Base-by-base conservation (phyloP, 2,888 invertebrate species). In the Drosophila picticornis region DNA sequence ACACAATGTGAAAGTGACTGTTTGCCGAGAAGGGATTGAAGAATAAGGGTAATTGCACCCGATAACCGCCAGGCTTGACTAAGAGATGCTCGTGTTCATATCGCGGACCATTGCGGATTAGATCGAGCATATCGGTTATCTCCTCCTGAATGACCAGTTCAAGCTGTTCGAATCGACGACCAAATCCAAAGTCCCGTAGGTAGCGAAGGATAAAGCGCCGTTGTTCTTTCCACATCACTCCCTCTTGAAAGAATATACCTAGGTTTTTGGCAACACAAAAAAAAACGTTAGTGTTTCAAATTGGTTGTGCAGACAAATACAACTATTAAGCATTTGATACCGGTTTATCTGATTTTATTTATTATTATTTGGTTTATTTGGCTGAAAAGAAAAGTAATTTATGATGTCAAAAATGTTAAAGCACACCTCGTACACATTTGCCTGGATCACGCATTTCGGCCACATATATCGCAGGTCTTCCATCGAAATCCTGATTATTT, bases 201-300 rank as follows among this genome's bases (percentile, higher is more conserved):
- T 95, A 94, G 0, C 96, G 94, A 4, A 96, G 93, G 0, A 96
- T 94, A 76, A 96, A 96, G 77, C 96, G 94, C 38, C 96, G 93
- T 81, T 96, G 96, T 3, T 95, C 94, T 68, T 95, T 94, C 96
- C 96, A 96, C 61, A 94, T 92, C 40, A 93, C 92, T 1, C 95
- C 95, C 25, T 96, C 96, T 25, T 94, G 94, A 85, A 96, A 96
- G 90, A 96, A 96, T 70, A 96, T 94, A n/a, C 96, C 96, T 96
- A 1, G 2, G 50, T 25, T 9, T 27, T 43, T 5, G 5, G 5
- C 2, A 5, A 3, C n/a, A n/a, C n/a, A 22, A 22, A 11, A 31
- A 9, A 32, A 32, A 32, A 32, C 11, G 4, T 32, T 43, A 11
- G 5, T 1, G 22, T 43, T 22, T 43, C 2, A 2, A 43, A 43